These are phyloP conservation scores for Nymphalis urticae DNA, from an alignment of 2,888 invertebrate species.

Conservation along the genomic window DNA sequence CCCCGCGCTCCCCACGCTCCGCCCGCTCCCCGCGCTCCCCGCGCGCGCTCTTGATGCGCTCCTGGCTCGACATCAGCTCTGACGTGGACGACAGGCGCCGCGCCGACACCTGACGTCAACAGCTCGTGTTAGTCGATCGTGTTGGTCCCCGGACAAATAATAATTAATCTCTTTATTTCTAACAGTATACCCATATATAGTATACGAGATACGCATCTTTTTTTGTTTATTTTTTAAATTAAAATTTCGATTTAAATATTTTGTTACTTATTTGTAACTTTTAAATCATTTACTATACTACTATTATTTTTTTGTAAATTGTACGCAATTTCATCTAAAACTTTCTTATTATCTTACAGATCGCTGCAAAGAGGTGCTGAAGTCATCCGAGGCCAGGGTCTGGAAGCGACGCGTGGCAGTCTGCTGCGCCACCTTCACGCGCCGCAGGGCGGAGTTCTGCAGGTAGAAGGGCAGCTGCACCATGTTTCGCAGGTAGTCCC, in stretches of 20 bases:
- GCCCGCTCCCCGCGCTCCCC: slow-evolving; percentile 90
- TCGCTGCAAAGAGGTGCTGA: slow-evolving; percentile 75
- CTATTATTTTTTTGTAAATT: no score
- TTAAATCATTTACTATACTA: no score
- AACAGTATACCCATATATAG: not conserved
- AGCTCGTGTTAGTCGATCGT: no score
- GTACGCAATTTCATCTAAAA: no score
- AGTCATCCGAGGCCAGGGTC: slow-evolving; percentile 79
- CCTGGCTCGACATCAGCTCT: slow-evolving; percentile 90
- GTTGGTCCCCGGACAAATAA: no score
- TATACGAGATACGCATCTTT: no score
- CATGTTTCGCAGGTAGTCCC: slow-evolving; percentile 96
- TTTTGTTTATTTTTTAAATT: no score
- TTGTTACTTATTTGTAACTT: no score
- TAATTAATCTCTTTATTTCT: not conserved
- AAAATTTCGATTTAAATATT: no score
- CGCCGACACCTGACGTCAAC: slow-evolving; percentile 81
- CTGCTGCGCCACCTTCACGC: slow-evolving; percentile 93
- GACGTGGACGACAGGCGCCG: slow-evolving; percentile 90
- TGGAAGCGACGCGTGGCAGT: slow-evolving; percentile 82
- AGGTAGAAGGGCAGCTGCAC: slow-evolving; percentile 99
- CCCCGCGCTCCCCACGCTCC: slow-evolving; percentile 86
- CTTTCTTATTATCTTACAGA: slow-evolving; percentile 58
- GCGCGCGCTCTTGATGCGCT: slow-evolving; percentile 87
- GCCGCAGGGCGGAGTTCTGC: slow-evolving; percentile 96